Base-by-base conservation (phyloP, 2,113 vertebrate genomes). In the human region DNA sequence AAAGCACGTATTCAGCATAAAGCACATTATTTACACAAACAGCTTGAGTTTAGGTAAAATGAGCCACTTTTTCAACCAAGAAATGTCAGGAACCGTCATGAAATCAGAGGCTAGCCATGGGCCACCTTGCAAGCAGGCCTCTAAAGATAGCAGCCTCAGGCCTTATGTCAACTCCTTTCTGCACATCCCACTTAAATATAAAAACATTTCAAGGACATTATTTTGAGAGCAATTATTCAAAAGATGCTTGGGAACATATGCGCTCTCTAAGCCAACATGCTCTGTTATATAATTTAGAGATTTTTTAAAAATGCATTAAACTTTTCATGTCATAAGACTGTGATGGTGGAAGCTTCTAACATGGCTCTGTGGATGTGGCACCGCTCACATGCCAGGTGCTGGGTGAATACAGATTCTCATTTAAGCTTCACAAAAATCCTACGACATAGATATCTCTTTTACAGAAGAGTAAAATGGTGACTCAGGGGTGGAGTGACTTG, bases 181-280 rank as follows among this genome's bases (percentile, higher is more conserved):
- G 5, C 38, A 75, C 30, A 48, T 48, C 35, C 43, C 70, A 88
- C 57, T 68, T 70, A 61, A 20, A 73, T 27, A 83, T 8, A 68
- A 75, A 61, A 45, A 59, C 11, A 50, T 80, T 88, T 57, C 45
- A 22, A 90, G 94, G 76, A 50, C 5, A 70, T 75, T 75, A 94
- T 50, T 94, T 80, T 85, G 59, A 84, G 89, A 93, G n/a, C 20
- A 80, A n/a, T 52, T 82, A 70, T 79, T 84, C 64, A 73, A 90
- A 84, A 43, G 40, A 61, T 72, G 27, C 45, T 76, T 81, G 64
- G 75, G 68, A 79, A 93, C 35, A 50, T 25, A 7, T 30, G 40
- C 20, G 32, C 30, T 90, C 25, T 70, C 25, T 32, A 90, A 95
- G n/a, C n/a, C 55, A 48, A 64, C 16, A n/a, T 23, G 45, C 38